Evolutionary conservation across 2,797 vertebrate genomes (phyloP).

Genomic region (Harpagifer antarcticus): DNA sequence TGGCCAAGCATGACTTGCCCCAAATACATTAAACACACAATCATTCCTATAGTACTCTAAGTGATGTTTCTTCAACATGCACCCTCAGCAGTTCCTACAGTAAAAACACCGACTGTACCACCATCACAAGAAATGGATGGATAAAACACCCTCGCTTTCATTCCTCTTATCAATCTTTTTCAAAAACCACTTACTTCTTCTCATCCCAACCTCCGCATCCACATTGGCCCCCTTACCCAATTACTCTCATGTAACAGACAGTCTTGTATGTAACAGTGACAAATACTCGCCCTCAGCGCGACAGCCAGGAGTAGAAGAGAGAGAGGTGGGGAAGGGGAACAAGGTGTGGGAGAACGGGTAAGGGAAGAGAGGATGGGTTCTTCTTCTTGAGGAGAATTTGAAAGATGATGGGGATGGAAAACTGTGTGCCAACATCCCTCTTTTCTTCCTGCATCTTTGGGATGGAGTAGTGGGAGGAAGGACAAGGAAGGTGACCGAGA

Average conservation of each 20-base stretch:
- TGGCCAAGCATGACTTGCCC: conserved; percentile 50
- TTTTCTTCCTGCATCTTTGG: conserved; percentile 46
- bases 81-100: conserved; percentile 64
- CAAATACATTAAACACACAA: conserved; percentile 46
- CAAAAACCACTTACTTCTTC: conserved; percentile 28
- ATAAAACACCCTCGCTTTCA: conserved; percentile 53
- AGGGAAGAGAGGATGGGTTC: conserved; percentile 47
- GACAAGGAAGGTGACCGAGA: conserved; percentile 45
- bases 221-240: conserved; percentile 36
- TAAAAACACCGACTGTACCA: conserved; percentile 73
- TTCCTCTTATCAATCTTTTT: conserved; percentile 47
- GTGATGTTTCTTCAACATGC: conserved; percentile 67
- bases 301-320: conserved; percentile 59
- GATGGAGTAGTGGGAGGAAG: conserved; percentile 57
- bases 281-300: conserved; percentile 61
- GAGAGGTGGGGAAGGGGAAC: not conserved
- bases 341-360: conserved; percentile 25
- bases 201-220: conserved; percentile 30
- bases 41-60: conserved; percentile 62
- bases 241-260: conserved; percentile 66
- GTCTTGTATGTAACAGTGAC: conserved; percentile 72
- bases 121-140: conserved; percentile 76
- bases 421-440: conserved; percentile 38
- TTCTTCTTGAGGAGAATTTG: conserved; percentile 53
- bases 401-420: conserved; percentile 43